Evolutionary conservation across 2,797 vertebrate genomes (phyloP).

Genomic region (Eutrigla gurnardus): DNA sequence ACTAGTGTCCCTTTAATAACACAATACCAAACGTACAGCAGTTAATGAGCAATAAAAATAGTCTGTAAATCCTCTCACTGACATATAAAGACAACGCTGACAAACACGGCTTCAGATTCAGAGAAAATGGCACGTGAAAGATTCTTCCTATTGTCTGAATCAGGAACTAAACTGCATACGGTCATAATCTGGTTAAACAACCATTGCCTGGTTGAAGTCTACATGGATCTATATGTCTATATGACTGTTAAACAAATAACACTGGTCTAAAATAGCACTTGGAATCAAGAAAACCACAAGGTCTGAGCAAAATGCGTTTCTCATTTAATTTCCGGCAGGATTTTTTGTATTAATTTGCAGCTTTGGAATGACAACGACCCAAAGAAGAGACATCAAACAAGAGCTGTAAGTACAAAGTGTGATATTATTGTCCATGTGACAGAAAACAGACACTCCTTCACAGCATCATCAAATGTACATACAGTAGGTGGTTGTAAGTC

Average conservation of each 20-base stretch:
- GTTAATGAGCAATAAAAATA: constrained; percentile 11
- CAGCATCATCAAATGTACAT: constrained; percentile 9
- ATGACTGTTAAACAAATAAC: constrained; percentile 4
- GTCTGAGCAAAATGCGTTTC: constrained; percentile 42
- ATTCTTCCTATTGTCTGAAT: neutral
- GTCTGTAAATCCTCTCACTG: constrained; percentile 21
- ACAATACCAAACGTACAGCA: constrained; percentile 19
- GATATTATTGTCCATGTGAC: constrained; percentile 41
- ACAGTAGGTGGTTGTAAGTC: constrained; percentile 32
- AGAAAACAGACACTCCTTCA: constrained; percentile 33
- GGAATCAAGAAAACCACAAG: constrained; percentile 31
- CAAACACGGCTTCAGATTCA: neutral
- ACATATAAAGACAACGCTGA: constrained; percentile 28
- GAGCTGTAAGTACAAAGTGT: constrained; percentile 43
- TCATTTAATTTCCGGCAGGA: constrained; percentile 67
- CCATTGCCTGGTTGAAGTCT: neutral
- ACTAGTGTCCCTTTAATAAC: constrained; percentile 8
- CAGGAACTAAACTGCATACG: neutral
- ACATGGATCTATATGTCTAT: neutral
- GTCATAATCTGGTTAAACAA: constrained; percentile 2
- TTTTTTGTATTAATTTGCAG: constrained; percentile 37
- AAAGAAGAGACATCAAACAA: constrained; percentile 51
- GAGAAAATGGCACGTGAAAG: neutral
- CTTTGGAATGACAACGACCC: constrained; percentile 63
- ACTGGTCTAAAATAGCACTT: neutral